Evolutionary conservation across 2,888 invertebrate species (phyloP).

Genomic region (Chrysolina haemoptera): DNA sequence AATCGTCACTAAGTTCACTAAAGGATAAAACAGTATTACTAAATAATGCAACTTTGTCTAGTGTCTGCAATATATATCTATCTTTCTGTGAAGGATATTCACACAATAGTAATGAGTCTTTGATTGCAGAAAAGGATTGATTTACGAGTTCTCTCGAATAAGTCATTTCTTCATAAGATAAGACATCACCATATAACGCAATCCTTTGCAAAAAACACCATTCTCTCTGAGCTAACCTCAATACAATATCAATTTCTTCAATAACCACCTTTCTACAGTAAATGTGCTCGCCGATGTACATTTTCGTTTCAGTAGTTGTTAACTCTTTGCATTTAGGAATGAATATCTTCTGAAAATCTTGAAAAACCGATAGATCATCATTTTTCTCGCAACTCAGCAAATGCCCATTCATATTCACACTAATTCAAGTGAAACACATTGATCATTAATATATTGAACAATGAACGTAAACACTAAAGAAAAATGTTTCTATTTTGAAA

Average conservation of each 20-base stretch:
- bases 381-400: slow-evolving; percentile 43
- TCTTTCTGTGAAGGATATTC: slow-evolving; percentile 42
- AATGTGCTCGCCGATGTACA: slow-evolving; percentile 44
- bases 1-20: slow-evolving; percentile 50
- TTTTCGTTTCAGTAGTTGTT: slow-evolving; percentile 16
- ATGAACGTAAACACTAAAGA: no score
- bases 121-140: slow-evolving; percentile 50
- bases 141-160: slow-evolving; percentile 56
- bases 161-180: slow-evolving; percentile 47
- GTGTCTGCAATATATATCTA: slow-evolving; percentile 41
- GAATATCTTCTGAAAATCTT: slow-evolving; percentile 40
- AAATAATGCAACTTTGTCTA: slow-evolving; percentile 47
- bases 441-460: no score
- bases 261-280: slow-evolving; percentile 50
- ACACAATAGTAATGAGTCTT: slow-evolving; percentile 50
- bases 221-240: slow-evolving; percentile 53
- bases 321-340: slow-evolving; percentile 8
- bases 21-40: slow-evolving; percentile 44
- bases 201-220: slow-evolving; percentile 61
- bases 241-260: slow-evolving; percentile 55
- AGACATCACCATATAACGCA: slow-evolving; percentile 53
- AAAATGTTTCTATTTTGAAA: no score
- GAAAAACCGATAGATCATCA: slow-evolving; percentile 27
- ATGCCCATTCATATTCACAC: slow-evolving; percentile 58
- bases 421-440: slow-evolving; percentile 67